A percentile compares a stretch with the other conserved stretches of the same genome.
Evolutionary conservation across 2,888 invertebrate species (phyloP).

Genomic region (Leptopilina myrica): DNA sequence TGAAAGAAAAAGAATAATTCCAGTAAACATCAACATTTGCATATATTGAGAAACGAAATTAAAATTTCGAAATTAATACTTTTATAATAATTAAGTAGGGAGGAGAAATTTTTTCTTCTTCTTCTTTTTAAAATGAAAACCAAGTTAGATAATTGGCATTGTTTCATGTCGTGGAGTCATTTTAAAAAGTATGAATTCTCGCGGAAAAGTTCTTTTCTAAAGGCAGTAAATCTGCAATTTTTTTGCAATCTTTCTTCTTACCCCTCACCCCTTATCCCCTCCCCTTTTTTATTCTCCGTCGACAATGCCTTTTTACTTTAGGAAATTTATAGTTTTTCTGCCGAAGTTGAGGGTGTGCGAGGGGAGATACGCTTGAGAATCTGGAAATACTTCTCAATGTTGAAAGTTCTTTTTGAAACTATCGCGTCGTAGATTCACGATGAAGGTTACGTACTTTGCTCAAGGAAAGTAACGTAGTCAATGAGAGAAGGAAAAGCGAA

Average conservation of each 20-base stretch:
- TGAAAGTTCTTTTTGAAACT: constrained; percentile 17
- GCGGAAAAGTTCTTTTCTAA: neutral
- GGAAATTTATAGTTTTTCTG: constrained; percentile 17
- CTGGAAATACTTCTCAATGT: constrained; percentile 19
- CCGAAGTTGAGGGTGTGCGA: neutral
- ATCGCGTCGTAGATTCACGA: constrained; percentile 1
- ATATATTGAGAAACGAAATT: no score
- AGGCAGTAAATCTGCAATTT: constrained; percentile 16
- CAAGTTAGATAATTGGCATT: no score
- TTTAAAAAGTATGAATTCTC: neutral
- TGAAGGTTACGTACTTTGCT: constrained; percentile 23
- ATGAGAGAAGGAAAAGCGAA: neutral
- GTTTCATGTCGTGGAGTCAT: no score
- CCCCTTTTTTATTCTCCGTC: neutral
- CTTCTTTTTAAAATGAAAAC: no score
- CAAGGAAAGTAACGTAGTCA: constrained; percentile 12
- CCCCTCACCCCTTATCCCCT: no score
- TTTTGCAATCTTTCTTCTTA: neutral
- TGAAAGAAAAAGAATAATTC: no score
- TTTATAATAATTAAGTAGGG: no score
- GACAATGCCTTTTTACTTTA: neutral
- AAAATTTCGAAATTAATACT: no score
- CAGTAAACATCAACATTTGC: no score
- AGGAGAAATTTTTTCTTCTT: no score
- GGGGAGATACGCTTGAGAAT: neutral